Evolutionary conservation across 2,113 vertebrate species (phyloP), one percentile per base, ranked within the genome.

Genomic region (Lampris megalopsis): DNA sequence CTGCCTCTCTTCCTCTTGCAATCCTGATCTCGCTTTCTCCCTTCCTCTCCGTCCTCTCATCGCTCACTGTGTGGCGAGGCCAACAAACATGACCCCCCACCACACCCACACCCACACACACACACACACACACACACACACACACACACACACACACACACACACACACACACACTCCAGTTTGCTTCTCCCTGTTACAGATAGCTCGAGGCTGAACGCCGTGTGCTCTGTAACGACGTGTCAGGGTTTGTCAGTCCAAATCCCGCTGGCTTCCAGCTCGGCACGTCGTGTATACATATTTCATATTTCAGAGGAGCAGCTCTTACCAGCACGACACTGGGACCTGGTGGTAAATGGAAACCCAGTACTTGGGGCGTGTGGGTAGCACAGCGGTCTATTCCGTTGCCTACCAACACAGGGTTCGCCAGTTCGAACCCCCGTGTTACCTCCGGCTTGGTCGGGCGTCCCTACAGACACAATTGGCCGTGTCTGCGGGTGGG

Each of bases 301-400:
- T 80, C 68, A 73, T 54, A 56, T 75, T 81, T 80, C 68, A 73
- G 73, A 82, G 68, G 71, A 68, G 75, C 65, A 57, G 79, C 65
- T 66, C 60, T 82, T 63, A 36, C 63, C 56, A 54, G n/a, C 24
- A 54, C 36, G 36, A 53, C n/a, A 36, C 64, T 66, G 57, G 8
- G 6, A 80, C 63, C 77, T 56, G 58, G 68, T 1, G 71, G 80
- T 86, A 81, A 85, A 81, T 79, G 73, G 85, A 89, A 24, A 24
- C 24, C 24, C 24, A 24, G 24, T 24, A 24, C 24, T 24, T 24
- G 24, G 24, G 24, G 24, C 24, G 24, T 24, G 24, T 24, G 24
- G 24, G 24, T 24, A 24, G 24, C 24, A 24, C 24, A 24, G 24
- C 24, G 24, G 24, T 24, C 24, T 24, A 24, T 24, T 24, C 24